phyloP scores from a whole-genome alignment of 2,888 invertebrate species.

The Vanessa cardui region DNA sequence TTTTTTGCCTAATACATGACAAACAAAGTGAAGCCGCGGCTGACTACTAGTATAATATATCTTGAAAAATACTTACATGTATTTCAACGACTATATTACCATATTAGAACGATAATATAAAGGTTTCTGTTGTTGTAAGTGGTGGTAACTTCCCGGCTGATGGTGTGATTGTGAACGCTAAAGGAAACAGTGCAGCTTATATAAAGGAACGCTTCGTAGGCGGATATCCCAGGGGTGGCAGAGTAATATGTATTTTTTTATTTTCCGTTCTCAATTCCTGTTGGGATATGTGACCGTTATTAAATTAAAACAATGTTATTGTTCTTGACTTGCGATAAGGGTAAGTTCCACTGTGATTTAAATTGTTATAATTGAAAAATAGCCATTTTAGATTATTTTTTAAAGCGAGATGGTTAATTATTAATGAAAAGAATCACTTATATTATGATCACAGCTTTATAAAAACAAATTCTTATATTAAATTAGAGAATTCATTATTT shows the following conservation, averaged over 20 bases:
- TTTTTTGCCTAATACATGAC: too few relatives aligned
- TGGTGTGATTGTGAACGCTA: constrained; percentile 48
- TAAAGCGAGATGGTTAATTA: too few relatives aligned
- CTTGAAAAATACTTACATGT: constrained; percentile 28
- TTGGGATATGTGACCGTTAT: constrained; percentile 66
- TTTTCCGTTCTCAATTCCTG: constrained; percentile 51
- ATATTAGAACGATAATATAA: constrained; percentile 26
- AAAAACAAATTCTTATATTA: too few relatives aligned
- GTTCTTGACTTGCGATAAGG: constrained; percentile 64
- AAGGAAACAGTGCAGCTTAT: constrained; percentile 52
- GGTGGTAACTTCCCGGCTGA: constrained; percentile 38
- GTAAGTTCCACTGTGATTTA: constrained; percentile 39
- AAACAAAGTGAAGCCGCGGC: too few relatives aligned
- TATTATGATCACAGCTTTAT: too few relatives aligned
- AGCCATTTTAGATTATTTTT: too few relatives aligned
- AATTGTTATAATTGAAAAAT: too few relatives aligned
- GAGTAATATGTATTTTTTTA: constrained; percentile 58
- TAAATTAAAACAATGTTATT: constrained; percentile 79
- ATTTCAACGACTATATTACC: constrained; percentile 37
- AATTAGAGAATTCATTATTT: too few relatives aligned
- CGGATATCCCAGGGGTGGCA: constrained; percentile 64
- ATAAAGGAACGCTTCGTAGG: constrained; percentile 60
- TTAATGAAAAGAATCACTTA: too few relatives aligned
- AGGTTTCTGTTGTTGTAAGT: background rate
- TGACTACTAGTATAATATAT: background rate